Evolutionary conservation across 1,140 invertebrate species (phyloP).

Genomic region (Neodiprion fabricii): DNA sequence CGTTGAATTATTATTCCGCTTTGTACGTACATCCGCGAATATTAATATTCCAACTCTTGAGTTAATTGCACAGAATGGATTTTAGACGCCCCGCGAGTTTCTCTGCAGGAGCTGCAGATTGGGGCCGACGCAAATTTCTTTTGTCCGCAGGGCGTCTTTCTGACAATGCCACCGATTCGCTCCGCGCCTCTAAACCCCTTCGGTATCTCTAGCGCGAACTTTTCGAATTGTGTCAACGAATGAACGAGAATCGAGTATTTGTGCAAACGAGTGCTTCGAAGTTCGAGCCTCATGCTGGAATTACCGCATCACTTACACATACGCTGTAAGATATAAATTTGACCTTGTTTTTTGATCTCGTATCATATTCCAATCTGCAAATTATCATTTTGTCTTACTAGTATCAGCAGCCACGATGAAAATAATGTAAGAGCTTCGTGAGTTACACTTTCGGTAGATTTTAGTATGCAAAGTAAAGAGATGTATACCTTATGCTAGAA

Average conservation of each 20-base stretch:
- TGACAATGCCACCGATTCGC: conserved; percentile 35
- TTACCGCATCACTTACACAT: too few relatives aligned
- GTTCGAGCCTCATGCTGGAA: background rate
- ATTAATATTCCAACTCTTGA: conserved; percentile 56
- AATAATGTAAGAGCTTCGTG: too few relatives aligned
- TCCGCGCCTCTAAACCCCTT: conserved; percentile 28
- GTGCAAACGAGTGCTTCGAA: background rate
- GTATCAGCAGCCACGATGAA: too few relatives aligned
- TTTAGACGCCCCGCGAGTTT: conserved; percentile 35
- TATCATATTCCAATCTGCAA: too few relatives aligned
- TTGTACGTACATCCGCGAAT: conserved; percentile 54
- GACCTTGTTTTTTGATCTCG: too few relatives aligned
- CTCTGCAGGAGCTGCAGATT: conserved; percentile 7
- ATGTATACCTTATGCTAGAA: too few relatives aligned
- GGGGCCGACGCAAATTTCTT: conserved; percentile 35
- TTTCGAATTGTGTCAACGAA: conserved; percentile 31
- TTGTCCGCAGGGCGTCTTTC: conserved; percentile 35
- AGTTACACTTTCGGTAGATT: too few relatives aligned
- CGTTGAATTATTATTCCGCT: conserved; percentile 56
- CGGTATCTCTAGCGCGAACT: conserved; percentile 21
- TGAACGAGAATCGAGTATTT: conserved; percentile 23
- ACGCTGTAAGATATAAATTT: too few relatives aligned
- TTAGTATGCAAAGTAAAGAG: too few relatives aligned
- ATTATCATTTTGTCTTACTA: too few relatives aligned
- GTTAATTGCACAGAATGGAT: conserved; percentile 56